Base-by-base conservation (phyloP, 2,113 vertebrate species). In the Chaetura pelagica region DNA sequence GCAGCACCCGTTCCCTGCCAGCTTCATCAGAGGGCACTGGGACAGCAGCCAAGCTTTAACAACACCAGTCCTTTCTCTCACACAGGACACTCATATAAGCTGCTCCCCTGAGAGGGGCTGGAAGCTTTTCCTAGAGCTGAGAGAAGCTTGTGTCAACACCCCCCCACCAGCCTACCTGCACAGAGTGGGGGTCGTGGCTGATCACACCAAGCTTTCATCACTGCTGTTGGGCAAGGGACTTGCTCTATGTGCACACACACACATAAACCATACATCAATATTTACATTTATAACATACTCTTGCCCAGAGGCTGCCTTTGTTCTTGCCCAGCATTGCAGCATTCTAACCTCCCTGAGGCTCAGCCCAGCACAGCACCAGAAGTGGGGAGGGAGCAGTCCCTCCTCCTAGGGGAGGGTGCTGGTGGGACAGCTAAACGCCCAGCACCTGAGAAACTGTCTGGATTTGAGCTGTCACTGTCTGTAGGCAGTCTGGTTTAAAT, bases 181-280 rank as follows among this genome's bases (percentile, higher is more conserved):
- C 1, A 0, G 48, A 13, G 15, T 1, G 0, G 16, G 77, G 30
- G 15, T 24, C 0, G 1, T 21, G 38, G n/a, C 62, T 23, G 40
- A 4, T 51, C 3, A 21, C 29, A 27, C 26, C 10, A 5, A 21
- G 4, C 21, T 77, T n/a, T 5, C 6, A 0, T 35, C 17, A 2
- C 38, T 3, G 21, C 46, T 17, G 0, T 0, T 12, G 62, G 40
- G 49, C 55, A 38, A 46, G 46, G 32, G 42, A 57, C 61, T 22
- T 4, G 32, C 49, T 44, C 58, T 6, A 26, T 3, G 3, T 1
- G 23, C 9, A 4, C 8, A 1, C 48, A 12, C 30, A 8, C 12
- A 2, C 18, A 7, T 2, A 19, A 26, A 17, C 8, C 26, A 1
- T 3, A 1, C 7, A 11, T 58, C n/a, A 0, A 10, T 4, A 12